Conservation (phyloP, 2,888 invertebrate species). For the Helicoverpa assulta region DNA sequence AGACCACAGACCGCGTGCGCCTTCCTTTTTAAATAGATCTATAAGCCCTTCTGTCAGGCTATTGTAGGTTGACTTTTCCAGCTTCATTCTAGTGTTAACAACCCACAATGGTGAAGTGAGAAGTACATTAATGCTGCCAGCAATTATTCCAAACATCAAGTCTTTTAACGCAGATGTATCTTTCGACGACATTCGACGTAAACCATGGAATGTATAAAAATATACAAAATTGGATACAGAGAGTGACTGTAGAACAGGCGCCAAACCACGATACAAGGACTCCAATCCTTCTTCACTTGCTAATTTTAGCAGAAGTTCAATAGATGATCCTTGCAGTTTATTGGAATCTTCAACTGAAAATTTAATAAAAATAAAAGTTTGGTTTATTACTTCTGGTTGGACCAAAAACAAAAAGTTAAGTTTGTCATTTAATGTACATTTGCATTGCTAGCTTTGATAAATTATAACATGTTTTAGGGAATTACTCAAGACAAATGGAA, state of each 20-base stretch:
- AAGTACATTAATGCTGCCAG: slow-evolving; percentile 96
- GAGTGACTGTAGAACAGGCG: slow-evolving; percentile 95
- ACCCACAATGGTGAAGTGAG: slow-evolving; percentile 97
- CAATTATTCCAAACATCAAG: slow-evolving; percentile 93
- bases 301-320: slow-evolving; percentile 92
- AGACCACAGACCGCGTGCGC: slow-evolving; percentile 94
- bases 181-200: slow-evolving; percentile 90
- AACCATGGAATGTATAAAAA: slow-evolving; percentile 97
- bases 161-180: slow-evolving; percentile 93
- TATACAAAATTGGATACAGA: slow-evolving; percentile 98
- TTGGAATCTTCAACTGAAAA: slow-evolving; percentile 92
- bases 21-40: slow-evolving; percentile 94
- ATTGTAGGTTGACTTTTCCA: slow-evolving; percentile 90
- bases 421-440: no score
- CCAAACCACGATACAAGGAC: slow-evolving; percentile 94
- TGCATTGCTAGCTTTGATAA: no score
- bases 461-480: no score
- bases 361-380: slow-evolving; percentile 5
- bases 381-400: background rate
- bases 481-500: no score
- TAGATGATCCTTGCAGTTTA: slow-evolving; percentile 92
- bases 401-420: no score
- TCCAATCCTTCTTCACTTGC: slow-evolving; percentile 92
- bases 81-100: slow-evolving; percentile 96
- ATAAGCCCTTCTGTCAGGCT: slow-evolving; percentile 91